These are phyloP conservation scores for Lathamus discolor DNA, from an alignment of 2,113 vertebrate genomes.

Conservation along the genomic window DNA sequence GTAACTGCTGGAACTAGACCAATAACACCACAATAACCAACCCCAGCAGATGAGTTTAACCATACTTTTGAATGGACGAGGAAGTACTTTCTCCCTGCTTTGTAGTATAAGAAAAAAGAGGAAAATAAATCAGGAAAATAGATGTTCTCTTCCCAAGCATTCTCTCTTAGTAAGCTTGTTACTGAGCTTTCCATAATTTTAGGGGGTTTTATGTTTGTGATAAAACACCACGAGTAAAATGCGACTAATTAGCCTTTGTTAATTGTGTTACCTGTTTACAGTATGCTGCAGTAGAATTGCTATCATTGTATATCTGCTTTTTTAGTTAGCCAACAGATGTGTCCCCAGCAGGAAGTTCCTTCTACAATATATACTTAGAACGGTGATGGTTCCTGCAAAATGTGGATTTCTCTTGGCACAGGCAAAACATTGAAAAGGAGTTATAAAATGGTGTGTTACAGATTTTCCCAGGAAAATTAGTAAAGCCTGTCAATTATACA, in stretches of 20 bases:
- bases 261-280: not conserved
- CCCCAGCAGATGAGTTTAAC: not conserved
- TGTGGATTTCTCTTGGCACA: not conserved
- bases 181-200: not conserved
- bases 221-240: not conserved
- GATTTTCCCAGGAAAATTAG: not conserved
- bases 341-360: not conserved
- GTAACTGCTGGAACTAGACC: not conserved
- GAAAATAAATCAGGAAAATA: not conserved
- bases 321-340: conserved; percentile 26
- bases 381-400: not conserved
- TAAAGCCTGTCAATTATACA: not conserved
- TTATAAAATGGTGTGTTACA: not conserved
- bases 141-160: not conserved
- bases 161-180: not conserved
- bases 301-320: not conserved
- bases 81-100: not conserved
- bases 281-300: not conserved
- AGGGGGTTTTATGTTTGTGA: not conserved
- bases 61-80: not conserved
- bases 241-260: not conserved
- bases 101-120: not conserved
- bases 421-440: not conserved
- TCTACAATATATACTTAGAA: not conserved
- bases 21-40: not conserved